Percentiles rank a stretch among this genome's conserved stretches.
Evolutionary conservation across 2,113 vertebrate genomes (phyloP).

Genomic region (Xerus inauris): DNA sequence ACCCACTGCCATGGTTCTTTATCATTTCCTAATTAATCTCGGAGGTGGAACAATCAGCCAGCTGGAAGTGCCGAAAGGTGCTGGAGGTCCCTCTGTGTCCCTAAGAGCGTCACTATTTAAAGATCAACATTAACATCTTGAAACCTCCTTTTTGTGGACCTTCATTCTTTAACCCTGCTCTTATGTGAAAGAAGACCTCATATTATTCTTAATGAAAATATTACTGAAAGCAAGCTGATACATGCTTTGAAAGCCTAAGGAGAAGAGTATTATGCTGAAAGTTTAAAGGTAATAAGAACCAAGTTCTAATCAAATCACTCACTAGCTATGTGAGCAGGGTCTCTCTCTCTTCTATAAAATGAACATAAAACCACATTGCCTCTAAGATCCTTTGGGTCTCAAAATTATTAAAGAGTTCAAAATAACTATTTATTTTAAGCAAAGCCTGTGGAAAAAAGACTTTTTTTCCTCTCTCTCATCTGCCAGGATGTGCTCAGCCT

Average conservation of each 20-base stretch:
- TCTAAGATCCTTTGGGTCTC: neutral
- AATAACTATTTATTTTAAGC: neutral
- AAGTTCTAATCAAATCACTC: neutral
- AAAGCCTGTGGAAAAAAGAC: neutral
- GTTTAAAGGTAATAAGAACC: neutral
- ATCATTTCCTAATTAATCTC: constrained; percentile 67
- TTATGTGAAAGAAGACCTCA: constrained; percentile 40
- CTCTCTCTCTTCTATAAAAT: neutral
- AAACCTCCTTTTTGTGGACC: neutral
- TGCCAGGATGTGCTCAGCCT: neutral
- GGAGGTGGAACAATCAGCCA: constrained; percentile 52
- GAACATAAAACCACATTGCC: neutral
- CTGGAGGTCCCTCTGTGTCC: neutral
- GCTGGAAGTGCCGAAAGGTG: constrained; percentile 1
- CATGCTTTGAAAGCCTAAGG: neutral
- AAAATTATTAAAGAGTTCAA: neutral
- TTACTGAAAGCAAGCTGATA: neutral
- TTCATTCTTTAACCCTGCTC: constrained; percentile 35
- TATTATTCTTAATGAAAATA: neutral
- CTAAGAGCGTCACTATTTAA: neutral
- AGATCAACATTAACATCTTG: too few species aligned
- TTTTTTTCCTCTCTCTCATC: neutral
- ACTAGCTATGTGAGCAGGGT: neutral
- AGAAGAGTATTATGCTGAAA: neutral
- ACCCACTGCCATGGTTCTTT: neutral